Evolutionary conservation across 2,797 vertebrate genomes (phyloP).

Genomic region (Hapalemur alaotrensis): DNA sequence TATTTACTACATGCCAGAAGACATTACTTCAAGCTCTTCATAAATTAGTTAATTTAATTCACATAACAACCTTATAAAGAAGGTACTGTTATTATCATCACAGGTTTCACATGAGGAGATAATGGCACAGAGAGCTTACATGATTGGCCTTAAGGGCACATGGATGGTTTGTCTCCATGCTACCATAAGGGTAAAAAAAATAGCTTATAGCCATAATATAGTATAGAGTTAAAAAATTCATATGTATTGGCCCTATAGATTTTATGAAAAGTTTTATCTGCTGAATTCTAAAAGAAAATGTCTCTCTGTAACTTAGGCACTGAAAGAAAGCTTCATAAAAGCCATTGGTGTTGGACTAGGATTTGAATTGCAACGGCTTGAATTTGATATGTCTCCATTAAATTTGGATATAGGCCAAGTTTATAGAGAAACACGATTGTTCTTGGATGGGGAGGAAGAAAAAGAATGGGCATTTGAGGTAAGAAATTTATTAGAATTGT

Average conservation of each 20-base stretch:
- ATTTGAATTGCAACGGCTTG: conserved; percentile 94
- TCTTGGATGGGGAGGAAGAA: conserved; percentile 92
- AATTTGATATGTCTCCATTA: conserved; percentile 91
- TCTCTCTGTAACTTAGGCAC: conserved; percentile 84
- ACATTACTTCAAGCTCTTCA: background rate
- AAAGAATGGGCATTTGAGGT: conserved; percentile 92
- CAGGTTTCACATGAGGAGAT: background rate
- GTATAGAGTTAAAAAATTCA: background rate
- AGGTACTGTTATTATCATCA: background rate
- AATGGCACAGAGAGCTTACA: background rate
- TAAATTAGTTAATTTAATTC: conserved; percentile 15
- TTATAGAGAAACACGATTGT: conserved; percentile 90
- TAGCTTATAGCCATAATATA: background rate
- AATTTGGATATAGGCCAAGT: conserved; percentile 86
- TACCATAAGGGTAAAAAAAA: background rate
- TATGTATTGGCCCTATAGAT: background rate
- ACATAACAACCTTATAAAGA: background rate
- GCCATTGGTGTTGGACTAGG: conserved; percentile 94
- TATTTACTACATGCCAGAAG: background rate
- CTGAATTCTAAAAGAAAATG: conserved; percentile 22
- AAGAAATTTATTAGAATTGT: conserved; percentile 68
- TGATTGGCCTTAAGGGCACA: background rate
- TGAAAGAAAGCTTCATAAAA: conserved; percentile 99
- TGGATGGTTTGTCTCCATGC: background rate
- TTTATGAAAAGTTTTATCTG: background rate